These are phyloP conservation scores for Crocallis elinguaria DNA, from an alignment of 2,888 invertebrate species.

Conservation along the genomic window DNA sequence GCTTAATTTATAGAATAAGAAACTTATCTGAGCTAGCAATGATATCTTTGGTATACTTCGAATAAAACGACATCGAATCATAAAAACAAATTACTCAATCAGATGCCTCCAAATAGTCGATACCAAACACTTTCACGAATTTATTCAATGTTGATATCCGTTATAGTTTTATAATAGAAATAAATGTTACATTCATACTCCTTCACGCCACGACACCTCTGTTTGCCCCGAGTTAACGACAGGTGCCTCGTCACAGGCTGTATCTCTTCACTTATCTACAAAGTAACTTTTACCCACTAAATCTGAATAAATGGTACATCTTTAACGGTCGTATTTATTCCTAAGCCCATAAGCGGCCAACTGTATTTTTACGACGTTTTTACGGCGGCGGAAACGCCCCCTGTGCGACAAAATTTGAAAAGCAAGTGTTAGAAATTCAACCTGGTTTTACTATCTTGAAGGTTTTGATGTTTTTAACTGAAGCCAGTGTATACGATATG, in stretches of 20 bases:
- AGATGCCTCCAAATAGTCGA: too few relatives aligned
- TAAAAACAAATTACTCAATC: too few relatives aligned
- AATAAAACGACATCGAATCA: too few relatives aligned
- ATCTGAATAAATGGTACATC: constrained; percentile 26
- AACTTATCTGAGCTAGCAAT: too few relatives aligned
- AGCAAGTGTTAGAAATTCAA: constrained; percentile 16
- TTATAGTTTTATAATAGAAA: too few relatives aligned
- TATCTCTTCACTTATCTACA: constrained; percentile 27
- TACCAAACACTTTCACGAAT: too few relatives aligned
- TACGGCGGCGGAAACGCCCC: constrained; percentile 39
- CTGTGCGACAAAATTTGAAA: constrained; percentile 35
- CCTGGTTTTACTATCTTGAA: constrained; percentile 14
- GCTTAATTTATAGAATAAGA: too few relatives aligned
- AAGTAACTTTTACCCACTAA: constrained; percentile 26
- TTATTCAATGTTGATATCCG: too few relatives aligned
- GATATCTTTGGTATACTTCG: too few relatives aligned
- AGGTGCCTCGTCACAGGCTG: not conserved
- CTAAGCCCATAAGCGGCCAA: constrained; percentile 39
- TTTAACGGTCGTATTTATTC: constrained; percentile 55
- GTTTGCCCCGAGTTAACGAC: not conserved
- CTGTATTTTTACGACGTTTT: constrained; percentile 51
- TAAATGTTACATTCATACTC: not conserved
- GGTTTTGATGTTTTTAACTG: constrained; percentile 14
- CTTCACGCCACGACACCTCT: not conserved
- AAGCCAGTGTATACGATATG: not conserved